Conservation (phyloP, 2,888 invertebrate species). For the Theodoxus fluviatilis region DNA sequence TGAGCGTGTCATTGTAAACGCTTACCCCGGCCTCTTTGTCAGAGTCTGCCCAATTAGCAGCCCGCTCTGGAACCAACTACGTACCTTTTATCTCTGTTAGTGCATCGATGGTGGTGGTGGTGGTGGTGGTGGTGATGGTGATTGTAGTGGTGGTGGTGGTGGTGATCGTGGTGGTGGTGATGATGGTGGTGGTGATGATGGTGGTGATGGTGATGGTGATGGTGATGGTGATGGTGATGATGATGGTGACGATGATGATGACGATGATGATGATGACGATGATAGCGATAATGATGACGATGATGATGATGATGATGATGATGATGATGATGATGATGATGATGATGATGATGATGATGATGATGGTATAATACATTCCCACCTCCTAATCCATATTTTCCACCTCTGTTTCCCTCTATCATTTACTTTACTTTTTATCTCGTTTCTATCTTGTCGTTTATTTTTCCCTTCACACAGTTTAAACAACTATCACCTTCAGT, state of each 20-base stretch:
- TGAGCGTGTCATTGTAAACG: too few species aligned
- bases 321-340: slow-evolving; percentile 22
- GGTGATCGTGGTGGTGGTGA: background rate
- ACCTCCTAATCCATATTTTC: slow-evolving; percentile 20
- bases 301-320: slow-evolving; percentile 26
- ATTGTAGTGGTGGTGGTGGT: background rate
- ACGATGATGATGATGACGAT: background rate
- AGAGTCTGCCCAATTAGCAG: too few species aligned
- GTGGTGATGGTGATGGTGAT: background rate
- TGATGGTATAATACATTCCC: background rate
- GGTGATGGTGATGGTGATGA: background rate
- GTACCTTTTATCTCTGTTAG: too few species aligned
- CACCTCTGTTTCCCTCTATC: too few species aligned
- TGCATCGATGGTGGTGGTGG: slow-evolving; percentile 2
- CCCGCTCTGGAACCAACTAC: too few species aligned
- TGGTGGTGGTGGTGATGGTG: slow-evolving; percentile 1
- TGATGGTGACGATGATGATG: background rate
- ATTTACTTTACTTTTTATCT: too few species aligned
- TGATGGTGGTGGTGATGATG: background rate
- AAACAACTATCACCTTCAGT: too few species aligned
- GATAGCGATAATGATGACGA: slow-evolving; percentile 7
- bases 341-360: slow-evolving; percentile 22
- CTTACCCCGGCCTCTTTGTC: too few species aligned
- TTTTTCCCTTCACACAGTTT: too few species aligned
- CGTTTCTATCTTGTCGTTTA: too few species aligned